phyloP scores from a whole-genome alignment of 2,888 invertebrate genomes.

The Carabus problematicus region DNA sequence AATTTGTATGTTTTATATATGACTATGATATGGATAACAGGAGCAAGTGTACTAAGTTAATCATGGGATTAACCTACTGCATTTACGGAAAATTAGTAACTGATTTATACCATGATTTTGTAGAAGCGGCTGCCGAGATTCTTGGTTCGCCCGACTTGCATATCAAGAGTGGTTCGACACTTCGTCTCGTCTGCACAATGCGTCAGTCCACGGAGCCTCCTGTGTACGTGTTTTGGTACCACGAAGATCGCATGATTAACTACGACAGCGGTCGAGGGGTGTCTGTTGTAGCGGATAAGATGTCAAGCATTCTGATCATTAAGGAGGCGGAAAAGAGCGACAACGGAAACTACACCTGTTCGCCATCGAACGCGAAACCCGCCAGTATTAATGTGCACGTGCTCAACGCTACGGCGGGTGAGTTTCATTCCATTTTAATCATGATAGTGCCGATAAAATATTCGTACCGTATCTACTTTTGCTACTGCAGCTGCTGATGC shows the following conservation, averaged over 20 bases:
- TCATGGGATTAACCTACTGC: background rate
- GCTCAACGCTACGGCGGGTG: constrained; percentile 67
- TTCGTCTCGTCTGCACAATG: constrained; percentile 66
- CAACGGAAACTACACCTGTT: constrained; percentile 76
- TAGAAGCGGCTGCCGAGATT: constrained; percentile 66
- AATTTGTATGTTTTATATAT: too few relatives aligned
- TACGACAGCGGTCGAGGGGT: constrained; percentile 65
- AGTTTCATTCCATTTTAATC: constrained; percentile 35
- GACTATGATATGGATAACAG: too few relatives aligned
- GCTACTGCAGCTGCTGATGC: background rate
- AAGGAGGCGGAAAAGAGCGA: constrained; percentile 68
- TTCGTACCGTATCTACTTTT: background rate
- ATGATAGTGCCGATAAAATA: constrained; percentile 1
- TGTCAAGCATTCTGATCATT: constrained; percentile 73
- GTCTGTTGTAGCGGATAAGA: constrained; percentile 62
- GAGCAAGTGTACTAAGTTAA: too few relatives aligned
- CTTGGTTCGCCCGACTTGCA: constrained; percentile 68
- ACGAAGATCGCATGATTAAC: constrained; percentile 68
- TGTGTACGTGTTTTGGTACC: constrained; percentile 69
- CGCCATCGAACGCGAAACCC: constrained; percentile 70
- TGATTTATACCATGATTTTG: constrained; percentile 47
- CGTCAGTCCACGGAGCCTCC: constrained; percentile 66
- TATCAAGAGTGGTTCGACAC: constrained; percentile 65
- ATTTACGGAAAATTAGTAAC: background rate
- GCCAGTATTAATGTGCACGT: constrained; percentile 75